A percentile compares a stretch with the other conserved stretches of the same genome.
Evolutionary conservation across 2,113 vertebrate genomes (phyloP).

Genomic region (Melanerpes aurifrons): DNA sequence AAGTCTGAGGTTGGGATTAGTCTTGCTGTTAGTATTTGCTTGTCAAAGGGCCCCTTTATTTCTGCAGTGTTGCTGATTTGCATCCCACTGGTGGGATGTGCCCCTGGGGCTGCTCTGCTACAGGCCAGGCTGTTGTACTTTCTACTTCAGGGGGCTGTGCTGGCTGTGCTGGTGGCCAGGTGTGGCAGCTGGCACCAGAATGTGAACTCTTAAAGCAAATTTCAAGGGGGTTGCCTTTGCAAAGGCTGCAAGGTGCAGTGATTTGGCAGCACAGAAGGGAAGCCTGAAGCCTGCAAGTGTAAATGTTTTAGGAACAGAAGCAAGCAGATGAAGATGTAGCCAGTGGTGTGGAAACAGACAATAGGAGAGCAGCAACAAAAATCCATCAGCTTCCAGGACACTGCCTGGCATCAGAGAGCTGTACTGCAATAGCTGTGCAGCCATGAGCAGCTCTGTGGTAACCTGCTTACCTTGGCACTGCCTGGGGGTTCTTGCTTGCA

Average conservation of each 20-base stretch:
- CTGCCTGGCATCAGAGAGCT: not conserved
- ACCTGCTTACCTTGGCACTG: slow-evolving; percentile 60
- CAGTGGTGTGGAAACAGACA: not conserved
- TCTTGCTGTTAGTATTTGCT: fast-evolving
- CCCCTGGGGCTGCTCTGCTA: not conserved
- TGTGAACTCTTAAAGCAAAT: not conserved
- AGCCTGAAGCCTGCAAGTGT: not conserved
- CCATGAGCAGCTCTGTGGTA: slow-evolving; percentile 57
- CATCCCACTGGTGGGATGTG: not conserved
- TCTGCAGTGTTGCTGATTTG: not conserved
- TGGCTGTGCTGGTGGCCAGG: not conserved
- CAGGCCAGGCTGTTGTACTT: not conserved
- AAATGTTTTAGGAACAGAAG: not conserved
- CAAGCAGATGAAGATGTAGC: not conserved
- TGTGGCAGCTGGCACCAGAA: not conserved
- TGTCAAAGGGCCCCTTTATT: not conserved
- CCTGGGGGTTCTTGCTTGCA: not conserved
- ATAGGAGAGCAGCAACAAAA: not conserved
- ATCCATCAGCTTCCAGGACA: not conserved
- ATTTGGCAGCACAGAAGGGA: not conserved
- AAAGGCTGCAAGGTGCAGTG: not conserved
- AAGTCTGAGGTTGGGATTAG: not conserved
- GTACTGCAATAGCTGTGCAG: not conserved
- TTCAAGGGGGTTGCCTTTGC: not conserved
- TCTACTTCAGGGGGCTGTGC: not conserved